These are phyloP conservation scores for Drosophila jambulina DNA, from an alignment of 1,140 invertebrate species.

Conservation along the genomic window DNA sequence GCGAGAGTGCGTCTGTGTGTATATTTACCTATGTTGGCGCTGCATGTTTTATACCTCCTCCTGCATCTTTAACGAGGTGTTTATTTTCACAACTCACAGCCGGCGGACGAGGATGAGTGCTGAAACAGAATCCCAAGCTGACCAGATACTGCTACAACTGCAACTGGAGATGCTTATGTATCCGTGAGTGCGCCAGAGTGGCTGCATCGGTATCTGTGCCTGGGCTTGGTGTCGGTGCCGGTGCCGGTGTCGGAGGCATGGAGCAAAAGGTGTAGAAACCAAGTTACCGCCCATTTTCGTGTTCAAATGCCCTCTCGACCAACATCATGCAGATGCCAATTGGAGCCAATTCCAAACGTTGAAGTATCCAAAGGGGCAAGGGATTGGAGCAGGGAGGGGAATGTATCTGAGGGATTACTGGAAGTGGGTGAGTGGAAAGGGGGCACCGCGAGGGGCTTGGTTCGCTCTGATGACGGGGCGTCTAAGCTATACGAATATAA, in stretches of 20 bases:
- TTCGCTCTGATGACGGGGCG: conserved; percentile 71
- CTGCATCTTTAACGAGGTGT: conserved; percentile 84
- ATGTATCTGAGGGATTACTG: conserved; percentile 14
- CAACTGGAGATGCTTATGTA: conserved; percentile 14
- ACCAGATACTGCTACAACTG: conserved; percentile 24
- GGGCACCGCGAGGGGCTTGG: neutral
- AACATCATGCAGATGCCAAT: conserved; percentile 80
- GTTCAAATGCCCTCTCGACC: conserved; percentile 57
- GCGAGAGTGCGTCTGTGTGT: conserved; percentile 24
- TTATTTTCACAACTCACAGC: conserved; percentile 84
- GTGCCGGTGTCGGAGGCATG: conserved; percentile 1
- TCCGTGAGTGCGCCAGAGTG: conserved; percentile 30
- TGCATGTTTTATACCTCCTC: conserved; percentile 81
- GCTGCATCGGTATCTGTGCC: conserved; percentile 44
- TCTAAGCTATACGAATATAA: conserved; percentile 67
- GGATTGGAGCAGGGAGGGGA: neutral
- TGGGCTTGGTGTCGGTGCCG: neutral
- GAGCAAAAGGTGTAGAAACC: conserved; percentile 77
- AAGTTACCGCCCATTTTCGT: conserved; percentile 78
- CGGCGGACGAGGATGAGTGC: conserved; percentile 41
- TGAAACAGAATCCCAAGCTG: conserved; percentile 4
- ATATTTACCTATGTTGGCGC: conserved; percentile 79
- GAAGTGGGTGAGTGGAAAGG: neutral
- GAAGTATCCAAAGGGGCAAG: neutral
- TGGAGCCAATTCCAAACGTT: conserved; percentile 56